Conservation (phyloP, 2,797 vertebrate species). For the Enteromius treurensis region DNA sequence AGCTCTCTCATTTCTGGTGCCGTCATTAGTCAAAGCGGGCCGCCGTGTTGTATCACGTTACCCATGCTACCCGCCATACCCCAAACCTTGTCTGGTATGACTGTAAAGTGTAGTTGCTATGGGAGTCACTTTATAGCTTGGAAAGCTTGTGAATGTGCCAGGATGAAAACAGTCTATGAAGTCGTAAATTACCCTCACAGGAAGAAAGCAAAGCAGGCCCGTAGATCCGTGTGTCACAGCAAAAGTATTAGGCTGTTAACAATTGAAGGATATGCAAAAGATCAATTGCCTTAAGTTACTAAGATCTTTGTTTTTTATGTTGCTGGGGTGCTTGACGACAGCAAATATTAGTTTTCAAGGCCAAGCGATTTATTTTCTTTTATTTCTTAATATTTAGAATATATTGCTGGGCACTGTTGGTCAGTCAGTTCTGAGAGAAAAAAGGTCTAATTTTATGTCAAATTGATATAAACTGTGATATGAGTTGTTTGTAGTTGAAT, state of each 20-base stretch:
- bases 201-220: not conserved
- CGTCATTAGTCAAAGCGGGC: conserved; percentile 8
- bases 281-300: not conserved
- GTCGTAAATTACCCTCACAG: not conserved
- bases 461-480: too few relatives aligned
- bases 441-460: not conserved
- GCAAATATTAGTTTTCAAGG: not conserved
- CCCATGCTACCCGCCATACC: not conserved
- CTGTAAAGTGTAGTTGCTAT: conserved; percentile 10
- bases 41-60: conserved; percentile 17
- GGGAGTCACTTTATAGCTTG: conserved; percentile 1
- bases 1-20: conserved; percentile 36
- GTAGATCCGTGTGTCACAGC: not conserved
- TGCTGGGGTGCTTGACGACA: not conserved
- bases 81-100: conserved; percentile 8
- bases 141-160: not conserved
- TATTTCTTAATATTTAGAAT: not conserved
- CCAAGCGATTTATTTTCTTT: not conserved
- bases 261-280: not conserved
- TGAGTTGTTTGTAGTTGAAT: not conserved
- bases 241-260: not conserved
- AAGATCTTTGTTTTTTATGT: not conserved
- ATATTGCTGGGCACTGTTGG: not conserved
- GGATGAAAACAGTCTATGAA: not conserved
- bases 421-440: not conserved